Evolutionary conservation across 1,140 invertebrate species (phyloP).

Genomic region (fruit fly (Drosophila melanogaster)): Release_6_plus_ISO1_MT NC_004354.4:11932501-11933000

Average conservation of each 20-base stretch:
- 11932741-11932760: slow-evolving; percentile 34
- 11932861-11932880: slow-evolving; percentile 28
- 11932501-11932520: slow-evolving; percentile 30
- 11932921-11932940: slow-evolving; percentile 23
- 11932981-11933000: slow-evolving; percentile 6
- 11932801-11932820: slow-evolving; percentile 13
- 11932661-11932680: slow-evolving; percentile 7
- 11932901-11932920: slow-evolving; percentile 32
- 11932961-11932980: slow-evolving; percentile 8
- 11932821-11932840: slow-evolving; percentile 17
- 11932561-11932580: slow-evolving; percentile 34
- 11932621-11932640: slow-evolving; percentile 1
- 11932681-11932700: neutral
- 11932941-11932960: slow-evolving; percentile 4
- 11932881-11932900: slow-evolving; percentile 4
- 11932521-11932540: slow-evolving; percentile 6
- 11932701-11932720: slow-evolving; percentile 46
- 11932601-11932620: slow-evolving; percentile 13
- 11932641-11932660: neutral
- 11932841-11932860: slow-evolving; percentile 4
- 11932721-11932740: slow-evolving; percentile 21
- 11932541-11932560: slow-evolving; percentile 43
- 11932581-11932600: slow-evolving; percentile 59
- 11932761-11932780: slow-evolving; percentile 43
- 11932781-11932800: neutral